A percentile compares a stretch with the other conserved stretches of the same genome.
Evolutionary conservation across 2,888 invertebrate species (phyloP).

Genomic region (Tigriopus californicus): DNA sequence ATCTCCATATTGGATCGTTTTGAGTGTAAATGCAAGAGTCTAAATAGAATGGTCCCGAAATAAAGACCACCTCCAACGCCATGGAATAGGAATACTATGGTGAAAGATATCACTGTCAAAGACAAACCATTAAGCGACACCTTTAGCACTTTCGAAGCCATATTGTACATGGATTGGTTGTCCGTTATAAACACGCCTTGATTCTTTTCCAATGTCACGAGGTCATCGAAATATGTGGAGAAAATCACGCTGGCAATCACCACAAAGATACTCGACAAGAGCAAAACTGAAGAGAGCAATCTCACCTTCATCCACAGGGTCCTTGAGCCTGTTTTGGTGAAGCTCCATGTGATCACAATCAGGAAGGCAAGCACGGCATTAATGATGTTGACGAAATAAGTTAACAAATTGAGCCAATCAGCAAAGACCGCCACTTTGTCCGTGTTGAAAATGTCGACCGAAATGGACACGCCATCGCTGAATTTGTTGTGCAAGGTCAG

Average conservation of each 20-base stretch:
- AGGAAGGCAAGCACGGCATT: background rate
- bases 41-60: conserved; percentile 4
- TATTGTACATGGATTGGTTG: background rate
- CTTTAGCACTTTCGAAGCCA: background rate
- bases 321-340: background rate
- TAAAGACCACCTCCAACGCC: conserved; percentile 5
- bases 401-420: background rate
- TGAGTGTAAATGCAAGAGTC: conserved; percentile 3
- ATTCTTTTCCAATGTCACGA: background rate
- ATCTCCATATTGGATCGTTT: background rate
- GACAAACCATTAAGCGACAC: conserved; percentile 1
- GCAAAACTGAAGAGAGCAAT: background rate
- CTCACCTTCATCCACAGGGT: background rate
- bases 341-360: background rate
- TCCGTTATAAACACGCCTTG: conserved; percentile 2
- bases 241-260: background rate
- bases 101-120: conserved; percentile 6
- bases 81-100: conserved; percentile 10
- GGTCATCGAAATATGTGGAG: conserved; percentile 3
- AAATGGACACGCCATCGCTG: background rate
- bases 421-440: background rate
- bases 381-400: background rate
- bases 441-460: background rate
- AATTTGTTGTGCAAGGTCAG: background rate
- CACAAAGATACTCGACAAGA: background rate